Base-by-base conservation (phyloP, 1,140 invertebrate genomes). In the Neodiprion lecontei region DNA sequence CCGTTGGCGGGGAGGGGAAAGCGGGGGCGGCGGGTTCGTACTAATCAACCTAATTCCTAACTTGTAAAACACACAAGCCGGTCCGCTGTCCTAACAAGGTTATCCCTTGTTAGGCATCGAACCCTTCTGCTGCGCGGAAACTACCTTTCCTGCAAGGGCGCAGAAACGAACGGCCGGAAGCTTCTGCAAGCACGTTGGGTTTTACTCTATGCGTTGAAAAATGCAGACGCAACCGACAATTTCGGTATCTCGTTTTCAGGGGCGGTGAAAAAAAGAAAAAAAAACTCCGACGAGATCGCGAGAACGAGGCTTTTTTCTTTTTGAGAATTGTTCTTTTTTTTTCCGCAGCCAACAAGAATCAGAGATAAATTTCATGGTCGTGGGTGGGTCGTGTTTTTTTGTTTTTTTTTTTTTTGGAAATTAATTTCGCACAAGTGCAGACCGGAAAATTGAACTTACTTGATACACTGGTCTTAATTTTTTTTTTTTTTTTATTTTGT, bases 1-100 rank as follows among this genome's bases (percentile, higher is more conserved):
- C 76, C 74, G 74, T 74, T 74, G 73, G 10, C 50, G 66, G 49
- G 73, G 69, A 74, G 74, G 76, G 69, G 76, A 77, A 77, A 74
- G 76, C 74, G 68, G 72, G 67, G 70, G 71, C 70, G 61, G 75
- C 77, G 74, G 79, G 77, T 81, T 79, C 73, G 75, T 84, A 83
- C 87, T 88, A 88, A 88, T 88, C 87, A 88, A 86, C 86, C 83
- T 88, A 87, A 88, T 88, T 88, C 83, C 84, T 88, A 88, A 88
- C 86, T 88, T 87, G 86, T 88, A 88, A 88, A 88, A 88, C 85
- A 88, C 87, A 88, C 87, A 88, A 87, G 81, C 82, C 77, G 75
- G 82, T 79, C 81, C 76, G 81, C 72, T 79, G 80, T 83, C 75
- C 83, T 88, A 88, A 88, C 85, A 78, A 86, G 83, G 82, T 88